These are phyloP conservation scores for Noctua janthe DNA, from an alignment of 2,888 invertebrate species.

Conservation along the genomic window DNA sequence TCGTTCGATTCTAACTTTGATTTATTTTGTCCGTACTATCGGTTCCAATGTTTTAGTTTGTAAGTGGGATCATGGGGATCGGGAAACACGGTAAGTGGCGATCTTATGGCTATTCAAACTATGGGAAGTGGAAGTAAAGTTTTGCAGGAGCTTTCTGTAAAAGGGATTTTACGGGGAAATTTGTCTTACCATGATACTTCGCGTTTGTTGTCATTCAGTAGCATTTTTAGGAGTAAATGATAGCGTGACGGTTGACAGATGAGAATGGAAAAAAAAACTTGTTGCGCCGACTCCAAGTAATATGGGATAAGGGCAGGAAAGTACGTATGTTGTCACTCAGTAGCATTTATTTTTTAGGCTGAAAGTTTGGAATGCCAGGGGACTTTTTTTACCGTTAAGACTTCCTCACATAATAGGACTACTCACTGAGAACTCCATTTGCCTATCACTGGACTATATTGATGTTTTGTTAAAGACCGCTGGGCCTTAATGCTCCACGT, in stretches of 20 bases:
- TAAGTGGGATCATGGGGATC: slow-evolving; percentile 43
- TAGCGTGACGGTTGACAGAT: no score
- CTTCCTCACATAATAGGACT: neutral
- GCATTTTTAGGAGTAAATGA: neutral
- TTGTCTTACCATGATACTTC: neutral
- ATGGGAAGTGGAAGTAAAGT: slow-evolving; percentile 13
- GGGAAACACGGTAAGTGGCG: slow-evolving; percentile 19
- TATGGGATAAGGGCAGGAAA: no score
- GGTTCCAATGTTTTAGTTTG: slow-evolving; percentile 38
- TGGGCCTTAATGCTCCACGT: neutral
- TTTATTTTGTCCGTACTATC: slow-evolving; percentile 58
- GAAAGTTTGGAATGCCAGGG: neutral
- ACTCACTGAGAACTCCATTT: neutral
- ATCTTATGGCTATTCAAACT: slow-evolving; percentile 19
- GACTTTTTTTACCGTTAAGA: no score
- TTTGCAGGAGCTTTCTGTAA: neutral
- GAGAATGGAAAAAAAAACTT: no score
- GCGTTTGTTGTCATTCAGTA: neutral
- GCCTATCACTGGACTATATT: neutral
- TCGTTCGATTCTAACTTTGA: slow-evolving; percentile 62
- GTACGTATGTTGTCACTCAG: neutral
- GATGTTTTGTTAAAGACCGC: neutral
- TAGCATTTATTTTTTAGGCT: neutral
- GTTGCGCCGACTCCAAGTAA: no score
- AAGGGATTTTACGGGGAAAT: neutral